These are phyloP conservation scores for Coptodon bakossiorum DNA, from an alignment of 2,113 vertebrate species.

Conservation along the genomic window DNA sequence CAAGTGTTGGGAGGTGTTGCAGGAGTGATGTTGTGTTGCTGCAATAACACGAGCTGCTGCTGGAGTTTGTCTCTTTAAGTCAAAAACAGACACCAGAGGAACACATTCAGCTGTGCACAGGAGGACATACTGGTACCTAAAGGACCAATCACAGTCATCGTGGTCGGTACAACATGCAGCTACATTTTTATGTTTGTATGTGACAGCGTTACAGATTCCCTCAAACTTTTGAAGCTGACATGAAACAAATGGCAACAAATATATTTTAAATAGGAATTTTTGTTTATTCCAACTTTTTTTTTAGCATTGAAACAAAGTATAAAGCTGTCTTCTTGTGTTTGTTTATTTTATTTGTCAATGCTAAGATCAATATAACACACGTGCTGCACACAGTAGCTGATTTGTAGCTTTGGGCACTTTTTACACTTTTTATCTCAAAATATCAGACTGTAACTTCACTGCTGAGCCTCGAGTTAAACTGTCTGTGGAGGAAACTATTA, in stretches of 20 bases:
- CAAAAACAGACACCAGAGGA: neutral
- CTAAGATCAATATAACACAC: neutral
- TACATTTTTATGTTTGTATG: neutral
- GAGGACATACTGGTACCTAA: neutral
- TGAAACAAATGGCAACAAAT: neutral
- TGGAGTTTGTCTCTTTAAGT: rapidly evolving
- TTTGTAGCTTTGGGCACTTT: neutral
- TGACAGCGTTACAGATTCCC: neutral
- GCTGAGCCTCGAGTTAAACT: neutral
- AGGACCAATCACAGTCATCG: neutral
- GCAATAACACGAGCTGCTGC: neutral
- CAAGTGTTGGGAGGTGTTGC: rapidly evolving
- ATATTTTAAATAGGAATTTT: rapidly evolving
- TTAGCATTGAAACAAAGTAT: rapidly evolving
- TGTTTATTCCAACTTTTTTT: neutral
- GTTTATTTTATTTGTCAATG: neutral
- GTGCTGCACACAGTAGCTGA: rapidly evolving
- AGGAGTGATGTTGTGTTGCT: neutral
- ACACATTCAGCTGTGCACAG: rapidly evolving
- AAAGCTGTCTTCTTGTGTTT: neutral
- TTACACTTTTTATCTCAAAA: neutral
- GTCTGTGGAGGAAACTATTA: neutral
- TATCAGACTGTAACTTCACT: neutral
- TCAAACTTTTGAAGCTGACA: rapidly evolving
- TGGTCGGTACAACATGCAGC: neutral